Base-by-base conservation (phyloP, 2,797 vertebrate species). In the Poeciliopsis gracilis region DNA sequence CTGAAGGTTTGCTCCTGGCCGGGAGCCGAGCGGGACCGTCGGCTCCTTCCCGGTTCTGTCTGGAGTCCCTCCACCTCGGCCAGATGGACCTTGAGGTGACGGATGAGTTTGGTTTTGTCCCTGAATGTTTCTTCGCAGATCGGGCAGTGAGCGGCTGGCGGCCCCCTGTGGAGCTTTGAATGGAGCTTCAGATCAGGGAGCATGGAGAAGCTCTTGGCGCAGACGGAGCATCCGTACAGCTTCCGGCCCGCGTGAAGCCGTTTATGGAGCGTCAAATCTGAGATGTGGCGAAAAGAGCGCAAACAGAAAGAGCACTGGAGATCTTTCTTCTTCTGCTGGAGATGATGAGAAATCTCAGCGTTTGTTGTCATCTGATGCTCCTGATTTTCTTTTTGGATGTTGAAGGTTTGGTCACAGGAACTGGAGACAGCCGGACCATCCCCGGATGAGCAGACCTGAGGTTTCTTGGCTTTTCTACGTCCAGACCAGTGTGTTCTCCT, bases 81-180 rank as follows among this genome's bases (percentile, higher is more conserved):
- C 8, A 88, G 28, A 67, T 92, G 91, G 33, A 72, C 75, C 59
- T 77, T 76, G 69, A 92, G 86, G 86, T 93, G 91, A 66, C 33
- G 1, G 5, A 90, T 53, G 75, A 91, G 80, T 63, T 83, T 16
- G 4, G 73, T 63, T 86, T 82, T 91, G 12, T 75, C 74, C 15
- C 66, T 74, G 78, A 89, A 91, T 36, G 4, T 73, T 36, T 20
- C 53, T 30, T 11, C 46, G 46, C 91, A 93, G 69, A 85, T 87
- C 2, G 90, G 90, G 55, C 91, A 92, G 43, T 55, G 73, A 20
- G 82, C 61, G 12, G 69, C 69, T 5, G 30, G 47, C 10, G 53
- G 43, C 46, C 47, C 57, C 36, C 63, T 55, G 77, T 92, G 92
- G 43, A 77, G 20, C 2, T 84, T 82, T 55, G 30, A 73, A 49